Evolutionary conservation across 2,797 vertebrate genomes (phyloP).

Genomic region (Ceryle rudis): DNA sequence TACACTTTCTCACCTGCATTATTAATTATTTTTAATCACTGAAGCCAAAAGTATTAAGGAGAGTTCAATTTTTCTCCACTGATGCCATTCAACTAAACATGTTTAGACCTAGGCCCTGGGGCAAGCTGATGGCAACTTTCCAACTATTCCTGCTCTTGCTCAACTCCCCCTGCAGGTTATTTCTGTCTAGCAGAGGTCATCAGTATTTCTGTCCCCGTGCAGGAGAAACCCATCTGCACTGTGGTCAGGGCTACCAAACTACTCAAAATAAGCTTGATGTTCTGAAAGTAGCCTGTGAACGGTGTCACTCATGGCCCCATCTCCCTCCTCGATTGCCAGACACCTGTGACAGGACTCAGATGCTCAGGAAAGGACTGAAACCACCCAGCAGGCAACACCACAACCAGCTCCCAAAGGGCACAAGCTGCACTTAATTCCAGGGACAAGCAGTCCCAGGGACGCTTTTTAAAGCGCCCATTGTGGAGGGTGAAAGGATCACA

Average conservation of each 20-base stretch:
- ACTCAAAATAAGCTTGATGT: not conserved
- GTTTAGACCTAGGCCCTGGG: not conserved
- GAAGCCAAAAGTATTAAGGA: slow-evolving; percentile 14
- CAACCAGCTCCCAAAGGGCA: not conserved
- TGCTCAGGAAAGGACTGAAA: not conserved
- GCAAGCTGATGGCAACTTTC: slow-evolving; percentile 6
- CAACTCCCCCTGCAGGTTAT: slow-evolving; percentile 1
- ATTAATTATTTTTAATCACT: slow-evolving; percentile 61
- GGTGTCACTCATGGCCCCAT: not conserved
- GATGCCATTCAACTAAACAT: not conserved
- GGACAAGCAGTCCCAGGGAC: not conserved
- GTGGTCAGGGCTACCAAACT: not conserved
- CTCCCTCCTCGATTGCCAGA: not conserved
- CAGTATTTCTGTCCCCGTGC: not conserved
- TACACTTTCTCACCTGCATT: not conserved
- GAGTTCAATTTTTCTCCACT: slow-evolving; percentile 44
- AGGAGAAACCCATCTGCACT: not conserved
- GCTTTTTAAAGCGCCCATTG: not conserved
- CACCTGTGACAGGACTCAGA: not conserved
- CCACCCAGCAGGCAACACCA: not conserved
- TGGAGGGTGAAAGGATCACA: not conserved
- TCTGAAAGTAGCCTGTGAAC: not conserved
- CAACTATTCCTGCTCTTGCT: not conserved
- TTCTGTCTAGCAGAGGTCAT: not conserved
- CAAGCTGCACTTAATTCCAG: not conserved